phyloP scores from a whole-genome alignment of 2,113 vertebrate species.

The Formicarius rufipectus region DNA sequence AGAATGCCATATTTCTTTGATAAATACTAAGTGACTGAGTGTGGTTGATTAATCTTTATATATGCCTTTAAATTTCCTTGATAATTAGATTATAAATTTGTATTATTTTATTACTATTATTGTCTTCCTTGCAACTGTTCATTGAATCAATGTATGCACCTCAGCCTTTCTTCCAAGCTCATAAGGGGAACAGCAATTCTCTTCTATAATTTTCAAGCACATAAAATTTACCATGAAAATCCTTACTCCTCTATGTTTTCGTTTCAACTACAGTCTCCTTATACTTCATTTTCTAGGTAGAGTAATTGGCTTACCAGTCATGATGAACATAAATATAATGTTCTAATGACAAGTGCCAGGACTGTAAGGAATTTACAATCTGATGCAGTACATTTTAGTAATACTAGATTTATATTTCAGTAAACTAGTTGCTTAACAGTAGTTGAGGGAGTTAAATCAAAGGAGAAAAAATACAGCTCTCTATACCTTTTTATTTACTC shows the following conservation, averaged over 20 bases:
- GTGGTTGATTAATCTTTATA: not conserved
- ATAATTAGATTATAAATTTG: not conserved
- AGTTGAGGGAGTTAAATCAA: not conserved
- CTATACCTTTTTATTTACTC: not conserved
- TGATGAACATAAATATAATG: not conserved
- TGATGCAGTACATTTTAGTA: not conserved
- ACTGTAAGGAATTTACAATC: not conserved
- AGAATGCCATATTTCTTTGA: not conserved
- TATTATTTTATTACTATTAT: not conserved
- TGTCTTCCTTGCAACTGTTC: not conserved
- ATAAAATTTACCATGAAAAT: not conserved
- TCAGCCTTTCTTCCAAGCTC: not conserved
- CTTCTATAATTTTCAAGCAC: not conserved
- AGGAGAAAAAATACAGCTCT: not conserved
- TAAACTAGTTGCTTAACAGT: not conserved
- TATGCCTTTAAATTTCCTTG: not conserved
- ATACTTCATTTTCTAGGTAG: not conserved
- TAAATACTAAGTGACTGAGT: not conserved
- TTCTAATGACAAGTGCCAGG: not conserved
- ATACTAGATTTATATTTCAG: not conserved
- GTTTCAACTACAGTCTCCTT: not conserved
- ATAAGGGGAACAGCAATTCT: not conserved
- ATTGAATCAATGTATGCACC: not conserved
- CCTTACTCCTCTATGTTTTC: not conserved
- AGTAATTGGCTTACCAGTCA: not conserved